phyloP scores from a whole-genome alignment of 37 sponge, comb jelly and placozoan species.

The Cliona cf. orientalis region DNA sequence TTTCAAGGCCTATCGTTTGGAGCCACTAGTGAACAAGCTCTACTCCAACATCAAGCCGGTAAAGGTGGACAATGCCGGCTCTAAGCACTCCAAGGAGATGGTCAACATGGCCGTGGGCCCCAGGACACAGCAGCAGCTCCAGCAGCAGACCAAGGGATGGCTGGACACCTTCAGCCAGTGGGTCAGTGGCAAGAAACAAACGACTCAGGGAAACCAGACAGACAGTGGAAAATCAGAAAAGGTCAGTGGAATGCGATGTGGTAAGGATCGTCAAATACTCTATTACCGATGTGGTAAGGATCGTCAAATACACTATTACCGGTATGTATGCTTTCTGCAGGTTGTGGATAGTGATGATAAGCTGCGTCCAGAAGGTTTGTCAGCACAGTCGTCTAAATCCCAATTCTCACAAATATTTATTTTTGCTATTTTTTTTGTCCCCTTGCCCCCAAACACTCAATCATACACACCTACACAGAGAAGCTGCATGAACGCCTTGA shows the following conservation, averaged over 20 bases:
- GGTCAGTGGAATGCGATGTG: neutral
- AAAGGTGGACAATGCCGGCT: constrained; percentile 67
- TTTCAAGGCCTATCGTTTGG: constrained; percentile 77
- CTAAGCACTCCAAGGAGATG: constrained; percentile 48
- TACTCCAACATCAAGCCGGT: constrained; percentile 78
- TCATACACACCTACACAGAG: constrained; percentile 43
- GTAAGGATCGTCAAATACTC: neutral
- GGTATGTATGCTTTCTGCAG: constrained; percentile 21
- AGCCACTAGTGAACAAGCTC: constrained; percentile 79
- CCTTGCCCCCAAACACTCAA: no score
- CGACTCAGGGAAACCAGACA: neutral
- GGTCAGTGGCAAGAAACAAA: neutral
- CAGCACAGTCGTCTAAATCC: neutral
- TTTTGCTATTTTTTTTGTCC: constrained; percentile 10
- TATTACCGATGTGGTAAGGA: neutral
- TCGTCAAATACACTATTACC: neutral
- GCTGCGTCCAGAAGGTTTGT: constrained; percentile 27
- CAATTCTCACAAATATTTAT: neutral
- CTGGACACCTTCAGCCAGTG: neutral
- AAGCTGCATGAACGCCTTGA: constrained; percentile 79
- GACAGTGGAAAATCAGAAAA: neutral
- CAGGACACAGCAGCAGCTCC: neutral
- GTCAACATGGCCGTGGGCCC: constrained; percentile 67
- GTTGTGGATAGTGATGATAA: constrained; percentile 54
- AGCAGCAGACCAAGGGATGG: constrained; percentile 18